Evolutionary conservation across 2,113 vertebrate genomes (phyloP), one percentile per base, ranked within the genome.

Genomic region (Riparia riparia): DNA sequence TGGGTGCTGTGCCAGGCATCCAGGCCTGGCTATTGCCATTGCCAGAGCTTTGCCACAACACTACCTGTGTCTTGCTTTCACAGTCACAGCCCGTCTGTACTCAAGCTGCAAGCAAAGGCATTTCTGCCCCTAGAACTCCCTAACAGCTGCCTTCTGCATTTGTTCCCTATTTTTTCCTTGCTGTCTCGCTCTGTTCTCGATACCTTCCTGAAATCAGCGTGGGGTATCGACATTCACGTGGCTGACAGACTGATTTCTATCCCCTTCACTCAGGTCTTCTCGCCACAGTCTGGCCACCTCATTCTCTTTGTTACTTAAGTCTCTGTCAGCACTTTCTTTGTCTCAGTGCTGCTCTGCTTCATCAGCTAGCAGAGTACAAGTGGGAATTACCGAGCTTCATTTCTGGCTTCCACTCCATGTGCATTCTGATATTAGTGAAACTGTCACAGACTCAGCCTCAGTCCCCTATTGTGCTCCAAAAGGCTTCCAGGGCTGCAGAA

Each of bases 241-340:
- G 42, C 50, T 93, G 86, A 73, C 79, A 88, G 49, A 77, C 7
- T 56, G 18, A 90, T 66, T 95, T 72, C 82, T 61, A 5, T 21
- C 32, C 31, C 39, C 24, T 50, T 70, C 79, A 47, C 29, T 93
- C 68, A 90, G n/a, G 28, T 29, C 74, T 77, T 54, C 70, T 42
- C 88, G 86, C 51, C 4, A 6, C 60, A 11, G 1, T 17, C 54
- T 73, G 71, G 22, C 64, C 7, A 16, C 64, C 58, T 83, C 34
- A 6, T 56, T 47, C 41, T 50, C 72, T 81, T 88, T 86, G 79
- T 86, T 88, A 70, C 80, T 73, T 76, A 54, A 70, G 69, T 47
- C 72, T 73, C 58, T 86, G 76, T 92, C 94, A 95, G 76, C 91
- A 81, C 16, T 93, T 94, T 5, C 92, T 96, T 92, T 92, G 82